Conservation (phyloP, 2,888 invertebrate species). For the Nemotelus pantherinus region DNA sequence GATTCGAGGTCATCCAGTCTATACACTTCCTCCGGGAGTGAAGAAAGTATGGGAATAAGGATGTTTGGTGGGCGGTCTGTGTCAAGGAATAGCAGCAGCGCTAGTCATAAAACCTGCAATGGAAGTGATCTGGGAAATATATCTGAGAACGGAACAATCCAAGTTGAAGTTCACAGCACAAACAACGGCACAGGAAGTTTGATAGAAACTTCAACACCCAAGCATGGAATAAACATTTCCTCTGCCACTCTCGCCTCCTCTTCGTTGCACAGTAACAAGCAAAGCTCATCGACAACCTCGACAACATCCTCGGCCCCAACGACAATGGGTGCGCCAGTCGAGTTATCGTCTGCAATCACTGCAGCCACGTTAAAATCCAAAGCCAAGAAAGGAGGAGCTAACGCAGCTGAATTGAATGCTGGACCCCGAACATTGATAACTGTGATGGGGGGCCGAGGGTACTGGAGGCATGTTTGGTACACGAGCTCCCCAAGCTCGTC, state of each 20-base stretch:
- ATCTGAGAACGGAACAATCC: slow-evolving; percentile 67
- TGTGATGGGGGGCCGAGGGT: slow-evolving; percentile 88
- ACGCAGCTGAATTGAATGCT: slow-evolving; percentile 59
- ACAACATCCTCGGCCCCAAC: not conserved
- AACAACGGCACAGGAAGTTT: slow-evolving; percentile 39
- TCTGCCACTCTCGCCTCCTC: not conserved
- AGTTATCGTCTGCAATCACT: slow-evolving; percentile 49
- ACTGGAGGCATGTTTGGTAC: slow-evolving; percentile 82
- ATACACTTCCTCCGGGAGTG: slow-evolving; percentile 87
- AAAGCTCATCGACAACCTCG: slow-evolving; percentile 40
- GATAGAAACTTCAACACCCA: slow-evolving; percentile 55
- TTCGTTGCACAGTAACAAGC: not conserved
- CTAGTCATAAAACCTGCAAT: slow-evolving; percentile 71
- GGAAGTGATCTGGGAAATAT: slow-evolving; percentile 66
- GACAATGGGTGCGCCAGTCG: not conserved
- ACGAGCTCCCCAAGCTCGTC: slow-evolving; percentile 59
- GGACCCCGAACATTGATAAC: slow-evolving; percentile 82
- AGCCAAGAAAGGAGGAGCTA: slow-evolving; percentile 59
- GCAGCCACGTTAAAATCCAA: slow-evolving; percentile 62
- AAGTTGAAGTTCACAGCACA: slow-evolving; percentile 57
- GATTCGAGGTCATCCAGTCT: slow-evolving; percentile 84
- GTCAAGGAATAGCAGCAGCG: slow-evolving; percentile 79
- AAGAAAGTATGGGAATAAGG: slow-evolving; percentile 80
- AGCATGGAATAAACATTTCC: slow-evolving; percentile 49
- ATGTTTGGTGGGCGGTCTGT: slow-evolving; percentile 70